phyloP scores from a whole-genome alignment of 2,113 vertebrate genomes.

The Clinocottus analis region DNA sequence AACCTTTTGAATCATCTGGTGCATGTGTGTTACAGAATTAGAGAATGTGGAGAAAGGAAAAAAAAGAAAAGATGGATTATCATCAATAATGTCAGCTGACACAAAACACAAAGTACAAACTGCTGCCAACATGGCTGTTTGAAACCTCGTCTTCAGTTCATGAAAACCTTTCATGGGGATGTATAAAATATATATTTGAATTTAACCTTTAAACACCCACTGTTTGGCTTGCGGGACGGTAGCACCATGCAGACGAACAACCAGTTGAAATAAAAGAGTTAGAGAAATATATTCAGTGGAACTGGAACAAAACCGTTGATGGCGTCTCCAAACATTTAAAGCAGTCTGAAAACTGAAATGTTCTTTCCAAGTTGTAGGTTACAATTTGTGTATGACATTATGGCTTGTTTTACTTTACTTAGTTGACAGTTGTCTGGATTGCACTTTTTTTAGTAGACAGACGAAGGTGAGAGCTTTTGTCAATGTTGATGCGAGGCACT shows the following conservation, averaged over 20 bases:
- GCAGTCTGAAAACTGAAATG: background rate
- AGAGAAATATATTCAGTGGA: background rate
- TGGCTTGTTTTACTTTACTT: constrained; percentile 3
- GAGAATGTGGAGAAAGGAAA: constrained; percentile 13
- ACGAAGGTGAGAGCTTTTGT: background rate
- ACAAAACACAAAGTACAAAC: constrained; percentile 20
- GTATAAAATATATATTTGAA: constrained; percentile 10
- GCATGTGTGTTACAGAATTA: constrained; percentile 35
- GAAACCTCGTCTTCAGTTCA: constrained; percentile 23
- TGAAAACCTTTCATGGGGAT: constrained; percentile 4
- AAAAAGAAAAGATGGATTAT: constrained; percentile 38
- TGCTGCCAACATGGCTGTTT: background rate
- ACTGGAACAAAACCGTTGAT: background rate
- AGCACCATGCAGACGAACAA: background rate
- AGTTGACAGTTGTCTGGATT: background rate
- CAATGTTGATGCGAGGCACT: background rate
- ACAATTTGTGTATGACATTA: background rate
- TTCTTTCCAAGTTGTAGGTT: background rate
- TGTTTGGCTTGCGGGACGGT: background rate
- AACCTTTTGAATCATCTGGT: constrained; percentile 56
- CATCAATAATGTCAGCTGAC: constrained; percentile 27
- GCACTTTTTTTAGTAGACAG: background rate
- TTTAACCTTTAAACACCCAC: background rate
- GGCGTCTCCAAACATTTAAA: background rate
- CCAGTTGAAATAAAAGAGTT: background rate